Percentiles rank a stretch among this genome's conserved stretches.
phyloP scores from a whole-genome alignment of 2,888 invertebrate genomes.

The Eremobia ochroleuca region DNA sequence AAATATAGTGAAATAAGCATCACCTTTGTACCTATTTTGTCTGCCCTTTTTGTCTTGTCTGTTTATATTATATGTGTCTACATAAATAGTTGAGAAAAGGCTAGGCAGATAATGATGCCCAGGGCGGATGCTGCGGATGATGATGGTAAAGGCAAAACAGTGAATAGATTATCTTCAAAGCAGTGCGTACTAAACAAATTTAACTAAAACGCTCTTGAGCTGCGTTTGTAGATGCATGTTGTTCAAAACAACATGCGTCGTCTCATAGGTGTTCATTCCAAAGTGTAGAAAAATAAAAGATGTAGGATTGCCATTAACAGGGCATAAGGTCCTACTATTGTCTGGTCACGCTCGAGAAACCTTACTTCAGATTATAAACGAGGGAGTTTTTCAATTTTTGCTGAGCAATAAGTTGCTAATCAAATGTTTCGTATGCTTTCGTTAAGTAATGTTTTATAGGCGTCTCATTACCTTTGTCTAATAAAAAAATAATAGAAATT shows the following conservation, averaged over 20 bases:
- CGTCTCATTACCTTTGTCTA: neutral
- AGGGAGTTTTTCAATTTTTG: neutral
- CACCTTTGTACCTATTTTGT: too few relatives aligned
- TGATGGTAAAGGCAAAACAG: neutral
- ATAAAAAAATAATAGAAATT: neutral
- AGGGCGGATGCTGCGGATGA: neutral
- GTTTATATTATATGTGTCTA: too few relatives aligned
- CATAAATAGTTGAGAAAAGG: too few relatives aligned
- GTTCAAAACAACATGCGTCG: neutral
- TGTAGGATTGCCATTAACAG: neutral
- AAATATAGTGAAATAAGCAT: neutral
- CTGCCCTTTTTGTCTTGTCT: too few relatives aligned
- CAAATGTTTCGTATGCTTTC: too few relatives aligned
- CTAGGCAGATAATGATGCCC: too few relatives aligned
- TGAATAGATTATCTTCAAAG: neutral
- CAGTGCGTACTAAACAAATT: neutral
- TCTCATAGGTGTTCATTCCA: neutral
- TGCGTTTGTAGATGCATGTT: too few relatives aligned
- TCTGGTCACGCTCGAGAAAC: neutral
- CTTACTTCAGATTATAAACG: neutral
- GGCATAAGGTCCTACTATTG: neutral
- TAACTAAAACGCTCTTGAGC: neutral
- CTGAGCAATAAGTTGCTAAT: constrained; percentile 13
- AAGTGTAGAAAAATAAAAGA: neutral
- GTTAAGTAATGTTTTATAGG: neutral